These are phyloP conservation scores for Oxycera nigricornis DNA, from an alignment of 2,888 invertebrate species.

Conservation along the genomic window DNA sequence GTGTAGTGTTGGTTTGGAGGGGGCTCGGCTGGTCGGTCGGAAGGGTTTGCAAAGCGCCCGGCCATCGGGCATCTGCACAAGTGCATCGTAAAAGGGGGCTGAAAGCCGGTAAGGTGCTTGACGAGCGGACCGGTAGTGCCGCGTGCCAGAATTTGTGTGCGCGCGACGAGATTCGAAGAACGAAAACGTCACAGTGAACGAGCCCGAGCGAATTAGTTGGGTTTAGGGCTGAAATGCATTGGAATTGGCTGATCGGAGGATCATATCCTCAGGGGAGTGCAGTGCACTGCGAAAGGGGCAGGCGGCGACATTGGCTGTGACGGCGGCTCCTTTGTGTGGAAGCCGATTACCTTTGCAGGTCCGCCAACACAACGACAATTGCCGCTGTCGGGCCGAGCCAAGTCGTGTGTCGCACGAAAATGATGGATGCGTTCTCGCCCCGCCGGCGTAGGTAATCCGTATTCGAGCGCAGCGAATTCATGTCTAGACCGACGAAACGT, in stretches of 20 bases:
- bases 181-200: background rate
- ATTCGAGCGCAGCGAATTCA: too few species aligned
- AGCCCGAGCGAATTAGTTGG: background rate
- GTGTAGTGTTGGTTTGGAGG: background rate
- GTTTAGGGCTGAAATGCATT: too few species aligned
- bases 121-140: background rate
- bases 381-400: background rate
- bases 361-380: constrained; percentile 16
- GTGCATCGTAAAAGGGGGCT: too few species aligned
- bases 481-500: too few species aligned
- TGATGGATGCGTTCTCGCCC: too few species aligned
- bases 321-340: constrained; percentile 34
- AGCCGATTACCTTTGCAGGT: constrained; percentile 33
- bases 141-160: background rate
- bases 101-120: background rate
- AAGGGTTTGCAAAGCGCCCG: too few species aligned
- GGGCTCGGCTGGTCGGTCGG: background rate
- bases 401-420: too few species aligned
- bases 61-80: too few species aligned
- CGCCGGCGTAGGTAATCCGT: too few species aligned
- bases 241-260: too few species aligned
- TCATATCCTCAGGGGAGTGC: background rate
- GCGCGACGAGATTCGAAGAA: too few species aligned
- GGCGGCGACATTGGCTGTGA: background rate
- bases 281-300: background rate